These are phyloP conservation scores for Phyllotreta cruciferae DNA, from an alignment of 2,888 invertebrate species.

Conservation along the genomic window DNA sequence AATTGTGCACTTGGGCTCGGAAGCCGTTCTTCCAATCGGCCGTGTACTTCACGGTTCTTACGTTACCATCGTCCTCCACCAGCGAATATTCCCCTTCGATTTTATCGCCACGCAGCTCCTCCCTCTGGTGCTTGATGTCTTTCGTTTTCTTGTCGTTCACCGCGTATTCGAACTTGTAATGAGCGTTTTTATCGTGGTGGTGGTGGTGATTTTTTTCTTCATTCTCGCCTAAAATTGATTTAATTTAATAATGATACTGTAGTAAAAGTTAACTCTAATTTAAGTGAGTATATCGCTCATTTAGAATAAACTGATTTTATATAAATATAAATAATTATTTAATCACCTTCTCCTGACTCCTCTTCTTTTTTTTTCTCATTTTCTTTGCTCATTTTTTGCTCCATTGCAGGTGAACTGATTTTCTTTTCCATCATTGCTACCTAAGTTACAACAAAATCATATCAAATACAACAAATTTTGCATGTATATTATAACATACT, in stretches of 20 bases:
- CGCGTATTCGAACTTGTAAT: conserved; percentile 75
- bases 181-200: conserved; percentile 41
- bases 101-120: conserved; percentile 75
- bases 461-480: no score
- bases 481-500: no score
- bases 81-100: conserved; percentile 68
- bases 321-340: no score
- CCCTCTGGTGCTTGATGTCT: conserved; percentile 76
- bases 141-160: conserved; percentile 79
- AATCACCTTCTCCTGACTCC: not conserved
- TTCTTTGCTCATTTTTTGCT: not conserved
- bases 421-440: not conserved
- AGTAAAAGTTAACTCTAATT: not conserved
- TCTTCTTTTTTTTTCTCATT: not conserved
- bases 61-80: conserved; percentile 76
- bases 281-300: not conserved
- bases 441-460: no score
- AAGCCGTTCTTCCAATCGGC: conserved; percentile 83
- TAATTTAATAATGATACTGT: not conserved
- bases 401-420: not conserved
- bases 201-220: conserved; percentile 16
- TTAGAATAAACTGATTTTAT: not conserved
- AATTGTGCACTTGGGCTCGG: conserved; percentile 74
- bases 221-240: no score
- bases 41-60: conserved; percentile 76